Evolutionary conservation across 2,797 vertebrate genomes (phyloP), one percentile per base, ranked within the genome.

Genomic region (Rhinogobio ventralis): DNA sequence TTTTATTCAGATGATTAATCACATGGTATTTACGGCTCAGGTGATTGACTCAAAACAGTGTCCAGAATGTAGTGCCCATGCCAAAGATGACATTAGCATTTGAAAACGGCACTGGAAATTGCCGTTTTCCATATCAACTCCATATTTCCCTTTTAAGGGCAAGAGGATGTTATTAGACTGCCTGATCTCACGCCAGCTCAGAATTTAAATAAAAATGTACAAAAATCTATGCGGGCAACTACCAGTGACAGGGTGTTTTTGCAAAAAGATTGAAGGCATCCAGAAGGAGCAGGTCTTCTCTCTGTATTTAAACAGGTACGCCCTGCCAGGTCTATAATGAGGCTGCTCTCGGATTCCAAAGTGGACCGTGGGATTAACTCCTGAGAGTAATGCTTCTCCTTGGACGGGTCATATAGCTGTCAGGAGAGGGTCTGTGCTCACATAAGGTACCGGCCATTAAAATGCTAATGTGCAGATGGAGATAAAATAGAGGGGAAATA

Each of bases 381-480:
- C 71, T 55, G 81, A 89, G 89, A 84, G 83, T 89, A 91, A 88
- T 81, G 76, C 91, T 85, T 83, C 85, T 83, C 74, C 55, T 13
- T 36, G 84, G 86, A 64, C 25, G 71, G 82, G 87, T 87, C 91
- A 91, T 88, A 89, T 87, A 92, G 85, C 87, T 92, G 91, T 92
- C 92, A 92, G 79, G 88, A 85, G 81, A 83, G 67, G 55, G 81
- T 57, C 85, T 90, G 88, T 89, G 89, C 86, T 89, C 88, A 77
- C 81, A 90, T 82, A 90, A 89, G 90, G 77, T 91, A 86, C 85
- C 86, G 89, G 89, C 85, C 86, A 89, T 89, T 87, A 87, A 93
- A 92, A 91, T 92, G 87, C 87, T 91, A 93, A 91, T 89, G 82
- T 85, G 69, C 53, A 78, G 84, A 88, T 80, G 78, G 85, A 76